Conservation (phyloP, 2,113 vertebrate species). For the Leptosomus discolor region DNA sequence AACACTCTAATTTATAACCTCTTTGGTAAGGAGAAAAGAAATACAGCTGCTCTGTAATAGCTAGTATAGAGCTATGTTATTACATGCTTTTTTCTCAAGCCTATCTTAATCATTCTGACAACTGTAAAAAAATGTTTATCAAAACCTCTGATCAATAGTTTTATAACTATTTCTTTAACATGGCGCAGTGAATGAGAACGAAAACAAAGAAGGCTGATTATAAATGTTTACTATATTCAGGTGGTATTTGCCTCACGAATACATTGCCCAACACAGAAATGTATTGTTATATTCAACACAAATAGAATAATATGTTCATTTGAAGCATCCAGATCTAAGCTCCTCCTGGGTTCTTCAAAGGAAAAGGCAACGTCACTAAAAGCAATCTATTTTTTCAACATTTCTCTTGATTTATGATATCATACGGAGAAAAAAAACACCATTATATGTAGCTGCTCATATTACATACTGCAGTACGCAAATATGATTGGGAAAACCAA, state of each 20-base stretch:
- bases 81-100: not conserved
- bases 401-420: not conserved
- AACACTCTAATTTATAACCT: not conserved
- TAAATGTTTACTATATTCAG: not conserved
- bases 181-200: not conserved
- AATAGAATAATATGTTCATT: not conserved
- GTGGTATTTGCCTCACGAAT: not conserved
- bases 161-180: not conserved
- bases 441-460: not conserved
- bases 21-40: not conserved
- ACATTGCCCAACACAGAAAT: not conserved
- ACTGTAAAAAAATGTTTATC: not conserved
- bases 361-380: not conserved
- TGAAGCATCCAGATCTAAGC: not conserved
- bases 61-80: fast-evolving
- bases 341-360: not conserved
- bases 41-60: not conserved
- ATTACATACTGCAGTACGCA: not conserved
- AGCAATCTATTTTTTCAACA: not conserved
- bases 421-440: not conserved
- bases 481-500: not conserved
- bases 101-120: not conserved
- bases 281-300: not conserved
- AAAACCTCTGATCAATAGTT: not conserved
- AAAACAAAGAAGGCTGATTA: not conserved